phyloP scores from a whole-genome alignment of 2,113 vertebrate species.

The Arvicanthis niloticus region DNA sequence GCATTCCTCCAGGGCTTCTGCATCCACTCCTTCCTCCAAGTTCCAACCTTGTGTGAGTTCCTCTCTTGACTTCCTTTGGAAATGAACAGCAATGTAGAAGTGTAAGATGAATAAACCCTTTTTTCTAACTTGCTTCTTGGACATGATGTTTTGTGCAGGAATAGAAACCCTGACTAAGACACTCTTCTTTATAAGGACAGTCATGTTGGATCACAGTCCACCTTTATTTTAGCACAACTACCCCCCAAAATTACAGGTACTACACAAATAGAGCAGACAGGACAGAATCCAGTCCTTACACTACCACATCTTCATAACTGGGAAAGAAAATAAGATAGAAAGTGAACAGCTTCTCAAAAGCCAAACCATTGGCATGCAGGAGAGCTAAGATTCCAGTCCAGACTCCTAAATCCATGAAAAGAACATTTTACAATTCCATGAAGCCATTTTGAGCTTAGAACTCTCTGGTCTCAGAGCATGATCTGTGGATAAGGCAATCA shows the following conservation, averaged over 20 bases:
- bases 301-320: not conserved
- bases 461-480: too few species aligned
- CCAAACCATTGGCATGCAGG: not conserved
- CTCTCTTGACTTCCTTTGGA: too few species aligned
- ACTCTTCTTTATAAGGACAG: not conserved
- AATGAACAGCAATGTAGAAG: too few species aligned
- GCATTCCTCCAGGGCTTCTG: too few species aligned
- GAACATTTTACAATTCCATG: accelerated
- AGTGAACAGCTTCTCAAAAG: not conserved
- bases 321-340: not conserved
- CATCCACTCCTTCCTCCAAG: too few species aligned
- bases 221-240: not conserved
- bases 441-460: not conserved
- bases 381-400: not conserved
- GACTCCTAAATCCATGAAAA: not conserved
- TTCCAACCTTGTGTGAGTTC: too few species aligned
- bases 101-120: too few species aligned
- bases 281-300: too few species aligned
- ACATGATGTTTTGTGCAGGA: too few species aligned
- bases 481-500: too few species aligned
- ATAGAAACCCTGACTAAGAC: too few species aligned
- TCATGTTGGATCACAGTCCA: not conserved
- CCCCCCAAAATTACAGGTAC: not conserved
- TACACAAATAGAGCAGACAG: accelerated
- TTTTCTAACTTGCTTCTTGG: too few species aligned